These are phyloP conservation scores for Drepana falcataria DNA, from an alignment of 2,888 invertebrate genomes.

Conservation along the genomic window DNA sequence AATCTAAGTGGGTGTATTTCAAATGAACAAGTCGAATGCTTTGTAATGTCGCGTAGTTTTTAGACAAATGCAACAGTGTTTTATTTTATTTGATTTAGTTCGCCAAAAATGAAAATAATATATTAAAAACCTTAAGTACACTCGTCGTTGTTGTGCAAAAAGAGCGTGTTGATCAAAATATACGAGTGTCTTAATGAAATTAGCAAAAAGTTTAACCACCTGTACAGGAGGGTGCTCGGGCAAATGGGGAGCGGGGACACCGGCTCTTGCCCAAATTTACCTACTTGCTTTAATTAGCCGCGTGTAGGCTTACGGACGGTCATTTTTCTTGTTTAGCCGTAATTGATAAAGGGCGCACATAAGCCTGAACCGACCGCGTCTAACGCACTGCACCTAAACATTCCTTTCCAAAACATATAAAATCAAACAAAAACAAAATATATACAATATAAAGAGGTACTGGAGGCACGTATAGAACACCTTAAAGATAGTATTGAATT, in stretches of 20 bases:
- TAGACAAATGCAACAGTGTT: not conserved
- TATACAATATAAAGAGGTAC: too few species aligned
- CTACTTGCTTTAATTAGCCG: constrained; percentile 74
- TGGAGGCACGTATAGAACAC: too few species aligned
- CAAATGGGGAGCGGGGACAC: constrained; percentile 35
- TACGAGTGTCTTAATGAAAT: constrained; percentile 58
- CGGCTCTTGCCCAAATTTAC: constrained; percentile 59
- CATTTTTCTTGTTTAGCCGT: constrained; percentile 76
- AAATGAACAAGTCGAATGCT: not conserved
- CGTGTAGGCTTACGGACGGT: constrained; percentile 65
- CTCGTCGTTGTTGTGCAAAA: constrained; percentile 18
- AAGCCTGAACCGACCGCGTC: constrained; percentile 39
- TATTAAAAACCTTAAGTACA: not conserved
- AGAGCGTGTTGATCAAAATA: constrained; percentile 60
- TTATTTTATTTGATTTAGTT: too few species aligned
- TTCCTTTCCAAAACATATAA: constrained; percentile 18
- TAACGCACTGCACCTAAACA: constrained; percentile 35
- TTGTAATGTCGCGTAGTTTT: not conserved
- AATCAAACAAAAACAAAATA: too few species aligned
- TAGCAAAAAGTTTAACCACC: constrained; percentile 66
- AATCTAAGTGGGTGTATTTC: not conserved
- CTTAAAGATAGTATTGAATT: too few species aligned
- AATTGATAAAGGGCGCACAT: constrained; percentile 72
- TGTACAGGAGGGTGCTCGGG: constrained; percentile 42
- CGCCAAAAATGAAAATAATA: not conserved